Evolutionary conservation across 64 coral and sea anemone species (phyloP), one percentile per base, ranked within the genome.

Genomic region (Exaiptasia diaphana): DNA sequence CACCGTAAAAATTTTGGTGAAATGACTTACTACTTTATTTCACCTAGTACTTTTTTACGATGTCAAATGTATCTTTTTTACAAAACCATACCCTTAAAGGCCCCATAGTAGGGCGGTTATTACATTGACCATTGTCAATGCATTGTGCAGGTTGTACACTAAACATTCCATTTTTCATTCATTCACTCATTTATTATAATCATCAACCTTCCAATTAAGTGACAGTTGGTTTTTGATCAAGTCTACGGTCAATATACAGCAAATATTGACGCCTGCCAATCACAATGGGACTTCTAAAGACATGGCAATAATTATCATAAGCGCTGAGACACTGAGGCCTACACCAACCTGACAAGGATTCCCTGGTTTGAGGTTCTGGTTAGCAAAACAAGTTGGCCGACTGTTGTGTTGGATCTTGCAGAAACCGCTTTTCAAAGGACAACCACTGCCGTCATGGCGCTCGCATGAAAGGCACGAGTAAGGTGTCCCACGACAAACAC

Each of bases 401-500:
- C 82, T 69, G 41, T 81, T 85, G 5, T 53, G 38, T 24, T 76
- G 59, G 44, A 96, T 96, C 1, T 90, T 52, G 39, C 93, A 96
- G 40, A 62, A 60, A 10, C 82, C 93, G 20, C 71, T 11, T 14
- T 90, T 90, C 4, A 90, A 20, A 9, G 56, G 80, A 68, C 93
- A 96, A 14, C 81, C 82, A 52, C 33, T 79, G 18, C 93, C 93
- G 75, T 96, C 87, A 61, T 90, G 82, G 48, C 62, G 62, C 63
- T 96, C 93, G 41, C 93, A 96, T 15, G 93, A 39, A 10, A 89
- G 76, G 41, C 93, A 90, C 29, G 38, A 83, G 82, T 90, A 96
- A 4, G 81, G 87, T 15, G 82, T 90, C 12, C 93, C 87, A 30
- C 54, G 33, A 29, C 93, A 96, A 18, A 41, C 76, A 18, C 93